These are phyloP conservation scores for Tenodera sinensis DNA, from an alignment of 2,888 invertebrate species.

Conservation along the genomic window DNA sequence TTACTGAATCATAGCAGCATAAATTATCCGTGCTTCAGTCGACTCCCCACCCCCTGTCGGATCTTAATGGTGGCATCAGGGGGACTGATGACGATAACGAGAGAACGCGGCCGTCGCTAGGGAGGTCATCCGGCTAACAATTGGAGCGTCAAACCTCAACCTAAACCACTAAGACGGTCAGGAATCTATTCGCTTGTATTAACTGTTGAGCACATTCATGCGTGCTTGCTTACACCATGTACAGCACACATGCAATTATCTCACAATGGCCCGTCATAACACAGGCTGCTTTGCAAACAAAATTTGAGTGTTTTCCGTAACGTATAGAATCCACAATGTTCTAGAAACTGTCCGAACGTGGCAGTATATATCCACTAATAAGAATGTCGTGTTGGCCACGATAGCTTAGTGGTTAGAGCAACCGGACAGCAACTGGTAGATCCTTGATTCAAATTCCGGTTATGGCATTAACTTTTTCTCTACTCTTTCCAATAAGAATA, in stretches of 20 bases:
- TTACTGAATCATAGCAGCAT: conserved; percentile 21
- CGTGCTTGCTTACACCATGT: not conserved
- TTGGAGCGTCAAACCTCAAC: not conserved
- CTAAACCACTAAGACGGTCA: not conserved
- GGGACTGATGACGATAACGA: not conserved
- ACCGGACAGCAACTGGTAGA: too few species aligned
- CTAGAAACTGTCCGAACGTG: too few species aligned
- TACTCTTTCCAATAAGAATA: too few species aligned
- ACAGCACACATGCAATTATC: not conserved
- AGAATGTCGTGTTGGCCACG: too few species aligned
- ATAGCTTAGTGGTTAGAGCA: too few species aligned
- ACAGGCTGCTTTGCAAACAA: too few species aligned
- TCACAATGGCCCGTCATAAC: not conserved
- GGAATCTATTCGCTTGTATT: not conserved
- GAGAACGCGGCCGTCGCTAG: not conserved
- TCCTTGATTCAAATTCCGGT: too few species aligned
- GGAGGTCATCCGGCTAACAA: not conserved
- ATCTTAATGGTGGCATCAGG: not conserved
- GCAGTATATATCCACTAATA: too few species aligned
- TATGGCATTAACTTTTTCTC: too few species aligned
- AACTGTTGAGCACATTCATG: not conserved
- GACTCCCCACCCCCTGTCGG: not conserved
- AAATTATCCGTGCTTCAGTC: conserved; percentile 14
- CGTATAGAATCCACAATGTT: too few species aligned
- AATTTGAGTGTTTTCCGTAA: too few species aligned